Evolutionary conservation across 2,797 vertebrate species (phyloP).

Genomic region (Lates japonicus): DNA sequence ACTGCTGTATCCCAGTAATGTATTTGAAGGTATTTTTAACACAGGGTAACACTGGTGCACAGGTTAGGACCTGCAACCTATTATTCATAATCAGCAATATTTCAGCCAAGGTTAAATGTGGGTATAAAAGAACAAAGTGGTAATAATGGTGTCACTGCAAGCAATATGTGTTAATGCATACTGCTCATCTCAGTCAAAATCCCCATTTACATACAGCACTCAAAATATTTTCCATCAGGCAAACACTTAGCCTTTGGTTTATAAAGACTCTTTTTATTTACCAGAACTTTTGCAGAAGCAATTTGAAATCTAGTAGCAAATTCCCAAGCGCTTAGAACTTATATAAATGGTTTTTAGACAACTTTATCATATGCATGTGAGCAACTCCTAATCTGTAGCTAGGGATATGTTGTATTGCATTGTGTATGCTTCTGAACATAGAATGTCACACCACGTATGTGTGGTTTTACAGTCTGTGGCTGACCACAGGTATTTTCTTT

Average conservation of each 20-base stretch:
- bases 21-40: slow-evolving; percentile 73
- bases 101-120: slow-evolving; percentile 76
- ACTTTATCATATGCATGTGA: slow-evolving; percentile 27
- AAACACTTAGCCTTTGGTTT: slow-evolving; percentile 41
- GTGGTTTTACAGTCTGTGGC: slow-evolving; percentile 21
- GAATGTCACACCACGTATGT: background rate
- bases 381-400: slow-evolving; percentile 6
- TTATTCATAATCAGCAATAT: slow-evolving; percentile 71
- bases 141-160: slow-evolving; percentile 66
- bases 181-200: slow-evolving; percentile 56
- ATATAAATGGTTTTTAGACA: slow-evolving; percentile 36
- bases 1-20: slow-evolving; percentile 53
- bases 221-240: slow-evolving; percentile 36
- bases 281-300: slow-evolving; percentile 35
- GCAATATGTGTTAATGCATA: slow-evolving; percentile 67
- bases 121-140: slow-evolving; percentile 59
- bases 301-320: slow-evolving; percentile 51
- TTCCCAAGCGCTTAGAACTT: slow-evolving; percentile 12
- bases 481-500: slow-evolving; percentile 70
- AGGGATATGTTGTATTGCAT: slow-evolving; percentile 6
- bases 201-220: slow-evolving; percentile 36
- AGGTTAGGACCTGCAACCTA: slow-evolving; percentile 68
- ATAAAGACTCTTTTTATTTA: slow-evolving; percentile 46
- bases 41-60: slow-evolving; percentile 41
- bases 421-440: background rate